Evolutionary conservation across 64 coral and sea anemone genomes (phyloP).

Genomic region (Catalaphyllia jardinei): DNA sequence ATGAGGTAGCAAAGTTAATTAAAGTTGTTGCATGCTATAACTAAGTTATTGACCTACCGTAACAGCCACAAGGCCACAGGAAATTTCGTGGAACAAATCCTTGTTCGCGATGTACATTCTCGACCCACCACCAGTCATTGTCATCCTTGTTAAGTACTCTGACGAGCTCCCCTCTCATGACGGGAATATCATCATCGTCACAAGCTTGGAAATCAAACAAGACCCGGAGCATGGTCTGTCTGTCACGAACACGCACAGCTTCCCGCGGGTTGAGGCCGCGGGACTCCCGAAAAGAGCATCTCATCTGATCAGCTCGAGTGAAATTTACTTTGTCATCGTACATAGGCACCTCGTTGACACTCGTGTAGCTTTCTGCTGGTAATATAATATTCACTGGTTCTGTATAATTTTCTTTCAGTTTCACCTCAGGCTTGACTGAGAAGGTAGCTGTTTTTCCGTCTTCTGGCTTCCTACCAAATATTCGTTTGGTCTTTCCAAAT

Average conservation of each 20-base stretch:
- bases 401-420: conserved; percentile 7
- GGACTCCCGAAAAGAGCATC: conserved; percentile 8
- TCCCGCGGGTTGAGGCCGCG: not conserved
- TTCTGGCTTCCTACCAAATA: conserved; percentile 13
- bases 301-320: conserved; percentile 1
- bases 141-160: conserved; percentile 81
- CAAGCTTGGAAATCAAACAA: conserved; percentile 80
- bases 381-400: conserved; percentile 20
- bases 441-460: not conserved
- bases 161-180: conserved; percentile 71
- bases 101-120: conserved; percentile 52
- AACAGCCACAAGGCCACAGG: conserved; percentile 78
- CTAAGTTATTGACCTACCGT: conserved; percentile 44
- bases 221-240: conserved; percentile 46
- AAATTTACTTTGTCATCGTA: conserved; percentile 7
- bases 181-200: conserved; percentile 75
- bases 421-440: not conserved
- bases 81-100: conserved; percentile 82
- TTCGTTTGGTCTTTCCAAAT: conserved; percentile 26
- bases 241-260: not conserved
- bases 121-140: conserved; percentile 90
- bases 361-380: conserved; percentile 14
- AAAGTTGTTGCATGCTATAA: not conserved
- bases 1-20: not conserved
- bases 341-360: conserved; percentile 10